phyloP scores from a whole-genome alignment of 2,797 vertebrate genomes.

The Sebastes taczanowskii region DNA sequence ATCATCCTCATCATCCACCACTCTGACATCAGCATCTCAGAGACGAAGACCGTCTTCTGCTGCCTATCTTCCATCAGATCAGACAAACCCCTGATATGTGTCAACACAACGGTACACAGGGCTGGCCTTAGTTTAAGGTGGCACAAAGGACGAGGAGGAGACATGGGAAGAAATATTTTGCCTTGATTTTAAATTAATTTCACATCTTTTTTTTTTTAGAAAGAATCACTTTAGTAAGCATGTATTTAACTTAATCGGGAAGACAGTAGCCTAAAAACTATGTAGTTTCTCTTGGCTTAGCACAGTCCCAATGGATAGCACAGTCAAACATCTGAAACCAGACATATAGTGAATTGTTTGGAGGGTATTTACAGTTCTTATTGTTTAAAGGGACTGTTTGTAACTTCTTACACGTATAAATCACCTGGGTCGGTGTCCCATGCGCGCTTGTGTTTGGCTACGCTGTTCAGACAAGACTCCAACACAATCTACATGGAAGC shows the following conservation, averaged over 20 bases:
- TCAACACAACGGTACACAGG: not conserved
- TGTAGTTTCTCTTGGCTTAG: conserved; percentile 6
- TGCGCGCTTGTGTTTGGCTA: too few relatives aligned
- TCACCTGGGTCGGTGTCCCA: too few relatives aligned
- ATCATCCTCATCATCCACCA: conserved; percentile 85
- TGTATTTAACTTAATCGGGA: not conserved
- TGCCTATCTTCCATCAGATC: conserved; percentile 54
- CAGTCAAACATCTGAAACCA: conserved; percentile 4
- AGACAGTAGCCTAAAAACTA: conserved; percentile 16
- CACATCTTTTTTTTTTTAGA: not conserved
- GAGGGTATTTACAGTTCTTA: not conserved
- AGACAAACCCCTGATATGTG: conserved; percentile 55
- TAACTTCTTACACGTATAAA: too few relatives aligned
- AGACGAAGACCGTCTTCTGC: conserved; percentile 84
- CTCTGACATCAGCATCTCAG: conserved; percentile 78
- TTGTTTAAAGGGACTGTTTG: not conserved
- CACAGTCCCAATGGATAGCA: conserved; percentile 28
- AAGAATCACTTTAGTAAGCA: conserved; percentile 24
- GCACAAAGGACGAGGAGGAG: not conserved
- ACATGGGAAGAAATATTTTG: not conserved
- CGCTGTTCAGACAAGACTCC: too few relatives aligned
- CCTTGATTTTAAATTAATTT: conserved; percentile 24
- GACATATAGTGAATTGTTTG: not conserved
- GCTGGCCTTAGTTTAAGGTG: conserved; percentile 21
- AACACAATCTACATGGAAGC: too few relatives aligned